phyloP scores from a whole-genome alignment of 2,888 invertebrate species.

The Pasiphila rectangulata region DNA sequence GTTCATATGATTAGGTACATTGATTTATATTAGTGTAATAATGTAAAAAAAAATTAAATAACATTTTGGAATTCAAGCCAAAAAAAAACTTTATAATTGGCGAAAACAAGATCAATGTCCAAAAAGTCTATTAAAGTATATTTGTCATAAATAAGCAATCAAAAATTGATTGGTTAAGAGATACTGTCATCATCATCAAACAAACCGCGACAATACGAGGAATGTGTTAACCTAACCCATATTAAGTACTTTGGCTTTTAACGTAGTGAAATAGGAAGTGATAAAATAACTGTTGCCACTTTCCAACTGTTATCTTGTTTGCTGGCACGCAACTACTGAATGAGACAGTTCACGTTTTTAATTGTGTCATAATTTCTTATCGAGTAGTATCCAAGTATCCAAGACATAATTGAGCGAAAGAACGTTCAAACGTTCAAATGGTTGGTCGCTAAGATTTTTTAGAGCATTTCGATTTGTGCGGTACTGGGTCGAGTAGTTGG shows the following conservation, averaged over 20 bases:
- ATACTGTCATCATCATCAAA: slow-evolving; percentile 10
- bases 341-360: slow-evolving; percentile 49
- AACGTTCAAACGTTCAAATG: slow-evolving; percentile 32
- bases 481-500: slow-evolving; percentile 45
- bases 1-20: too few relatives aligned
- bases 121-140: too few relatives aligned
- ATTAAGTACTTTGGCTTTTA: slow-evolving; percentile 28
- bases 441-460: slow-evolving; percentile 33
- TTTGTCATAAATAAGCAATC: neutral
- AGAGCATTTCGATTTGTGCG: slow-evolving; percentile 36
- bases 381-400: slow-evolving; percentile 33
- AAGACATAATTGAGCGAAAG: slow-evolving; percentile 33
- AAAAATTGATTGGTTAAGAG: neutral
- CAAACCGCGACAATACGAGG: slow-evolving; percentile 14
- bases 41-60: too few relatives aligned
- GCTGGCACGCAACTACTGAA: slow-evolving; percentile 60
- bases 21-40: too few relatives aligned
- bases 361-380: slow-evolving; percentile 46
- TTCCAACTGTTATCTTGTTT: slow-evolving; percentile 61
- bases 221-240: slow-evolving; percentile 32
- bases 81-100: neutral
- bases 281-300: slow-evolving; percentile 48
- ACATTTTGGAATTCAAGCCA: neutral
- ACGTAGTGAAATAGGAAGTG: slow-evolving; percentile 37
- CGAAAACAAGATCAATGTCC: too few relatives aligned